These are phyloP conservation scores for Gambelia wislizenii DNA, from an alignment of 2,797 vertebrate genomes.

Conservation along the genomic window DNA sequence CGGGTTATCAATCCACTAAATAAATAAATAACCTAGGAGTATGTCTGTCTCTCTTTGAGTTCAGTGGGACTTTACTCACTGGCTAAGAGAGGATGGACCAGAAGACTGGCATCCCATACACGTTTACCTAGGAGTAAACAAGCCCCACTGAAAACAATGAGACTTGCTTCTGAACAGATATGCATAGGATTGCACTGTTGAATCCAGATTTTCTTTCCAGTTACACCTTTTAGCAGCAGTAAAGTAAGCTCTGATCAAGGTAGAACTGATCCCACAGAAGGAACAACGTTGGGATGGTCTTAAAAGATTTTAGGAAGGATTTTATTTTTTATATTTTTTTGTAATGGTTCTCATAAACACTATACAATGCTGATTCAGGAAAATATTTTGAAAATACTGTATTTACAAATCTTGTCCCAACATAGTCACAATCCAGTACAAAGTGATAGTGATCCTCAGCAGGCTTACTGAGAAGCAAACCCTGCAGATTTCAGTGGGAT, in stretches of 20 bases:
- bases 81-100: too few relatives aligned
- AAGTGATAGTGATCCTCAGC: background rate
- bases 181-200: background rate
- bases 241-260: too few relatives aligned
- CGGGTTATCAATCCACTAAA: too few relatives aligned
- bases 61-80: too few relatives aligned
- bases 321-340: too few relatives aligned
- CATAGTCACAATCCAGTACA: background rate
- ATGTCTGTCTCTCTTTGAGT: too few relatives aligned
- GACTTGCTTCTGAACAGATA: background rate
- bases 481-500: background rate
- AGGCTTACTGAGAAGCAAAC: background rate
- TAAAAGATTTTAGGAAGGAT: background rate
- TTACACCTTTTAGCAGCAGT: background rate
- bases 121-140: too few relatives aligned
- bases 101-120: too few relatives aligned
- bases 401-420: background rate
- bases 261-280: background rate
- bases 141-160: background rate
- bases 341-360: background rate
- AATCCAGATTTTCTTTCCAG: background rate
- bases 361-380: background rate
- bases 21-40: too few relatives aligned
- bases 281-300: background rate
- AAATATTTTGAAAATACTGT: background rate